phyloP scores from a whole-genome alignment of 2,888 invertebrate genomes.

The Danaus chrysippus region DNA sequence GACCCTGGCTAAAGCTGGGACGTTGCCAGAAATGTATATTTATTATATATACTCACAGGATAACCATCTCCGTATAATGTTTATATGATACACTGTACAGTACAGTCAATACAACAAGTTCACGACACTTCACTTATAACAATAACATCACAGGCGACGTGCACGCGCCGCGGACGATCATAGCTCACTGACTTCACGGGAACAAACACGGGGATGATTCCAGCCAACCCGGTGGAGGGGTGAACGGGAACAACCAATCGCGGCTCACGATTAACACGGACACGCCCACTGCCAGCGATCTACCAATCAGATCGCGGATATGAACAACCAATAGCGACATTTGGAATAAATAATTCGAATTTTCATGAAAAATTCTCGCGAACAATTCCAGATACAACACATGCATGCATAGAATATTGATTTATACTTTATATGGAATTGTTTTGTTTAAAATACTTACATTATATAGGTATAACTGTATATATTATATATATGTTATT shows the following conservation, averaged over 20 bases:
- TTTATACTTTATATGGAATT: no score
- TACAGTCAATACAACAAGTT: conserved; percentile 44
- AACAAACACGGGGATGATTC: conserved; percentile 74
- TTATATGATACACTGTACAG: conserved; percentile 46
- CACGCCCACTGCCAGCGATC: conserved; percentile 48
- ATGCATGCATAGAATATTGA: conserved; percentile 21
- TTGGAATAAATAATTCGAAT: conserved; percentile 40
- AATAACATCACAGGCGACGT: conserved; percentile 18
- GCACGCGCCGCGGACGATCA: conserved; percentile 58
- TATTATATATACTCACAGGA: conserved; percentile 61
- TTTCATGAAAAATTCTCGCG: conserved; percentile 58
- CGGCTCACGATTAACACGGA: conserved; percentile 31
- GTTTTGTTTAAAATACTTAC: no score
- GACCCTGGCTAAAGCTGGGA: no score
- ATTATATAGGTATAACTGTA: no score
- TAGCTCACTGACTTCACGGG: conserved; percentile 72
- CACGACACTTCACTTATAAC: conserved; percentile 35
- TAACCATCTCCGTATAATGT: conserved; percentile 68
- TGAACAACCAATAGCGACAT: conserved; percentile 51
- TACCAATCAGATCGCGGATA: conserved; percentile 48
- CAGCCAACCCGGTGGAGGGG: conserved; percentile 58
- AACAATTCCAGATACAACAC: conserved; percentile 55
- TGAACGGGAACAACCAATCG: conserved; percentile 47
- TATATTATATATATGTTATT: no score
- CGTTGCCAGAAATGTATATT: no score